These are phyloP conservation scores for Macquaria ambigua DNA, from an alignment of 2,113 vertebrate genomes.

Conservation along the genomic window DNA sequence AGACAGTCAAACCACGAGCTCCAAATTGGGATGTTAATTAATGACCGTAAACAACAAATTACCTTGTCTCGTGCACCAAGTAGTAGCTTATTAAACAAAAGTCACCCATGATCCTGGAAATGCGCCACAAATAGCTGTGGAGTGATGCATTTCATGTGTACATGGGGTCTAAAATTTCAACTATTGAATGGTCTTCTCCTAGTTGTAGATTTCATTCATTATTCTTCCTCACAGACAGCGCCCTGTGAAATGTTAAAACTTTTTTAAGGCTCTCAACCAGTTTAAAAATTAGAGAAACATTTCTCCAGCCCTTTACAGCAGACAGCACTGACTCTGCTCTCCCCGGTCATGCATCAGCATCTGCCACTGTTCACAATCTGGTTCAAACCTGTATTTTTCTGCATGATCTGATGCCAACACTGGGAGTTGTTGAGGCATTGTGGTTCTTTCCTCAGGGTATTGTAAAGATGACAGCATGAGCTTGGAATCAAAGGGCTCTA, in stretches of 20 bases:
- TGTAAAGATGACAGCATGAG: constrained; percentile 7
- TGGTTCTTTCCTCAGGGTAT: constrained; percentile 22
- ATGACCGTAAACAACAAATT: constrained; percentile 12
- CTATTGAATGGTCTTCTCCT: not conserved
- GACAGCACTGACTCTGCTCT: constrained; percentile 8
- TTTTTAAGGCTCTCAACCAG: too few relatives aligned
- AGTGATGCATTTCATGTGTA: not conserved
- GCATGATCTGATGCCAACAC: constrained; percentile 60
- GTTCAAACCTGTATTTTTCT: constrained; percentile 76
- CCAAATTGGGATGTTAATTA: constrained; percentile 19
- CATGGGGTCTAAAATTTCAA: not conserved
- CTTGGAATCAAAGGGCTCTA: not conserved
- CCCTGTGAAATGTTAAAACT: not conserved
- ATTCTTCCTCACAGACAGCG: not conserved
- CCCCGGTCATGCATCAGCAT: constrained; percentile 64
- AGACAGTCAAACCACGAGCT: constrained; percentile 12
- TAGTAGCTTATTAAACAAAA: constrained; percentile 15
- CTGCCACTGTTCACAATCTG: constrained; percentile 69
- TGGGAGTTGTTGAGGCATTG: constrained; percentile 51
- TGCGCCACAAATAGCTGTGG: not conserved
- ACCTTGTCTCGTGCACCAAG: constrained; percentile 43
- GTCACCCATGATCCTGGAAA: not conserved
- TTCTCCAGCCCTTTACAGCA: not conserved
- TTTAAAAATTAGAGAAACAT: not conserved
- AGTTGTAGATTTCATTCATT: not conserved